phyloP scores from a whole-genome alignment of 2,797 vertebrate species.

The Phalanger gymnotis region DNA sequence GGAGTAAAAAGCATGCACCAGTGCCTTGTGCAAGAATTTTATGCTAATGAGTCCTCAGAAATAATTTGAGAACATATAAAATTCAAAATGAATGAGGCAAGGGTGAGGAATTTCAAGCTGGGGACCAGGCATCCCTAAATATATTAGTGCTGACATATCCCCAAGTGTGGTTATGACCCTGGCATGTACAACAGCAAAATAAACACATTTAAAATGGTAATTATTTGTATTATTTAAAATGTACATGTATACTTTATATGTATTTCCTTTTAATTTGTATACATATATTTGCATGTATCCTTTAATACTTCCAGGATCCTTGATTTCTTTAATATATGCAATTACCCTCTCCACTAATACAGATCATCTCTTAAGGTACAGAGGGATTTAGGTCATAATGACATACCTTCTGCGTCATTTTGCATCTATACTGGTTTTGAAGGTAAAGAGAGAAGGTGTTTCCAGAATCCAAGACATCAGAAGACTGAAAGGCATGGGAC shows the following conservation, averaged over 20 bases:
- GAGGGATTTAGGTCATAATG: not conserved
- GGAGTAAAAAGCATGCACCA: constrained; percentile 51
- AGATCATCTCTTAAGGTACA: not conserved
- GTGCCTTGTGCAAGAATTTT: not conserved
- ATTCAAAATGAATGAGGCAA: not conserved
- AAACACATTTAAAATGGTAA: constrained; percentile 39
- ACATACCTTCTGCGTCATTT: not conserved
- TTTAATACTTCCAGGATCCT: not conserved
- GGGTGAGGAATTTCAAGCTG: not conserved
- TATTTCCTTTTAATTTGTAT: not conserved
- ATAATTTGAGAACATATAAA: not conserved
- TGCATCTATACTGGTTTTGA: not conserved
- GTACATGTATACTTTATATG: not conserved
- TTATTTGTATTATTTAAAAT: constrained; percentile 58
- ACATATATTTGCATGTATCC: not conserved
- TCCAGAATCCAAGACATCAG: not conserved
- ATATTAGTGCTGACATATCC: not conserved
- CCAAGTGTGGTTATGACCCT: not conserved
- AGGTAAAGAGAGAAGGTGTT: not conserved
- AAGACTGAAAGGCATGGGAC: not conserved
- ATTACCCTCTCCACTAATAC: not conserved
- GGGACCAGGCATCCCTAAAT: not conserved
- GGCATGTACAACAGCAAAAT: constrained; percentile 36
- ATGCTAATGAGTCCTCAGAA: not conserved
- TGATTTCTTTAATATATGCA: not conserved